A percentile compares a stretch with the other conserved stretches of the same genome.
Conservation (phyloP, 2,797 vertebrate genomes). For the Urosaurus nigricauda region DNA sequence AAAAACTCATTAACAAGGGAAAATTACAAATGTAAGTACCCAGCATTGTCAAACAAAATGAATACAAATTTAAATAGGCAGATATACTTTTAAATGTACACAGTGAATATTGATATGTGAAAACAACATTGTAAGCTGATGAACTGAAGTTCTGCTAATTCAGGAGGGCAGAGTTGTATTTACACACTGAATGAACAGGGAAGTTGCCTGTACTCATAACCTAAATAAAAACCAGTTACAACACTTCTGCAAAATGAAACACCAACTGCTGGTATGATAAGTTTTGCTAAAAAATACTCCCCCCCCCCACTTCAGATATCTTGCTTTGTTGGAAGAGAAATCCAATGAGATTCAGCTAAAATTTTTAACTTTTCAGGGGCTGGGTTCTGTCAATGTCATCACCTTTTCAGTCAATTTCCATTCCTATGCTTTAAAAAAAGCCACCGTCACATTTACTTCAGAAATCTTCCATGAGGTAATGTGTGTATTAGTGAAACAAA, state of each 20-base stretch:
- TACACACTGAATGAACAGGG: conserved; percentile 75
- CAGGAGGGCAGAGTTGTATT: conserved; percentile 77
- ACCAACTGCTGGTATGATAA: conserved; percentile 57
- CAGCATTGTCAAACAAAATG: conserved; percentile 73
- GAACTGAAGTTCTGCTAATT: conserved; percentile 70
- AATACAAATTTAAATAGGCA: conserved; percentile 77
- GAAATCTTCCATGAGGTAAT: conserved; percentile 85
- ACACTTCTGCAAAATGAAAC: conserved; percentile 64
- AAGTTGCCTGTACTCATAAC: conserved; percentile 68
- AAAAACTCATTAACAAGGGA: conserved; percentile 75
- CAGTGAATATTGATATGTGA: conserved; percentile 69
- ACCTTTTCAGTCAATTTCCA: conserved; percentile 61
- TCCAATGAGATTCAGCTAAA: conserved; percentile 34
- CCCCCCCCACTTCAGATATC: conserved; percentile 35
- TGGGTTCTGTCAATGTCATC: conserved; percentile 63
- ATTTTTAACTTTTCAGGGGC: conserved; percentile 58
- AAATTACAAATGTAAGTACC: conserved; percentile 76
- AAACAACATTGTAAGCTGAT: conserved; percentile 71
- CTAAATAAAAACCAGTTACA: conserved; percentile 71
- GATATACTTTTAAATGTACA: conserved; percentile 76
- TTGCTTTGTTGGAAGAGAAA: conserved; percentile 59
- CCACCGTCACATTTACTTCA: conserved; percentile 72
- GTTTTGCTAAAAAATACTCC: conserved; percentile 63
- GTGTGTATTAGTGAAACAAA: conserved; percentile 85
- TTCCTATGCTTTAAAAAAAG: conserved; percentile 61